Percentiles rank a stretch among this genome's conserved stretches.
Evolutionary conservation across 1,140 invertebrate species (phyloP).

Genomic region (Coenobita brevimanus): DNA sequence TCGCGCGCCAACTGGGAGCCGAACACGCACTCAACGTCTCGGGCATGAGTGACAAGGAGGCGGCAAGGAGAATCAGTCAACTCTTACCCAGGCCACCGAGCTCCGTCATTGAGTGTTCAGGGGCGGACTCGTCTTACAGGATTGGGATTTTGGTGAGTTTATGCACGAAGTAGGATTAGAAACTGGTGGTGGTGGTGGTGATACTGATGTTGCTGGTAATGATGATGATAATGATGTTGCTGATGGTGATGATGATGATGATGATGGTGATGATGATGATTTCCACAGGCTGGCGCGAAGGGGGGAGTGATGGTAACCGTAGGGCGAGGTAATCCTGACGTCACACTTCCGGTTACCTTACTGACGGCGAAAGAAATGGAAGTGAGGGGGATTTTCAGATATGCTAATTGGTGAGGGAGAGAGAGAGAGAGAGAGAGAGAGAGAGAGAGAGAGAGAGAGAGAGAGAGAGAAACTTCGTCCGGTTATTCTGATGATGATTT

Average conservation of each 20-base stretch:
- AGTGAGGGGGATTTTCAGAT: slow-evolving; percentile 76
- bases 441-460: no score
- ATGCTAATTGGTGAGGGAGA: slow-evolving; percentile 74
- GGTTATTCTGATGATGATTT: no score
- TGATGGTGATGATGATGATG: neutral
- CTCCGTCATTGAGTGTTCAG: slow-evolving; percentile 90
- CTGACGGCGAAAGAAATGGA: slow-evolving; percentile 76
- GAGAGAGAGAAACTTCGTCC: no score
- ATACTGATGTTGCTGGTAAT: no score
- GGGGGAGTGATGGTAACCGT: slow-evolving; percentile 75
- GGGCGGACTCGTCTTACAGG: slow-evolving; percentile 84
- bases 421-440: neutral
- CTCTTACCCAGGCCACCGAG: slow-evolving; percentile 82
- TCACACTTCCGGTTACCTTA: slow-evolving; percentile 73
- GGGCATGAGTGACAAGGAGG: slow-evolving; percentile 75
- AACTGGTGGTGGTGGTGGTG: no score
- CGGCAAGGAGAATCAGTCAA: slow-evolving; percentile 79
- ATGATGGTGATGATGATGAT: neutral
- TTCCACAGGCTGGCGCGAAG: slow-evolving; percentile 72
- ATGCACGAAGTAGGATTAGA: no score
- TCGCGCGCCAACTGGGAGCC: slow-evolving; percentile 75
- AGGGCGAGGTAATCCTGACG: slow-evolving; percentile 74
- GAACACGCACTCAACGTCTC: slow-evolving; percentile 70
- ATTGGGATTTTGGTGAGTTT: slow-evolving; percentile 83
- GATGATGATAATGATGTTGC: neutral